Base-by-base conservation (phyloP, 1,140 invertebrate species). In the Battus philenor region DNA sequence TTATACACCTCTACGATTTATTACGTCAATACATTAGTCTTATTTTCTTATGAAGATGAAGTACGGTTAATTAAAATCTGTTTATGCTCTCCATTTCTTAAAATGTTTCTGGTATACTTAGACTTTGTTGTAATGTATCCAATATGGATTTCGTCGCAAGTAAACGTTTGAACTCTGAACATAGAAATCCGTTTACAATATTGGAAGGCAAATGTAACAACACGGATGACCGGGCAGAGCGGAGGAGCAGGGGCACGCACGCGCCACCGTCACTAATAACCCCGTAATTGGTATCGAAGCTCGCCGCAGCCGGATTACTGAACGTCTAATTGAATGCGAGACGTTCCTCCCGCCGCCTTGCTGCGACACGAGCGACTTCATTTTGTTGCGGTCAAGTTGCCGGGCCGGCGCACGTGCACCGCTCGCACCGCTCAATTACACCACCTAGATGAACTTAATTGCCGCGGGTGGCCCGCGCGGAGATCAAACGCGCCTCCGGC, bases 311-410 rank as follows among this genome's bases (percentile, higher is more conserved):
- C 67, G 77, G 81, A 85, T 85, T 85, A 85, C 76, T 78, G 71
- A 78, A 68, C 78, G 66, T 81, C 77, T 85, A 85, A 85, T 85
- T 85, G 77, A 82, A 85, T 85, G 76, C 78, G 76, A 85, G 78
- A 70, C 70, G 70, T 26, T 73, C 59, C 57, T 26, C 58, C 68
- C 50, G 59, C 56, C 56, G 49, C 47, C 32, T 52, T 54, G 59
- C 66, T 54, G 47, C 59, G 64, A 66, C 68, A 64, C 48, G 47
- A 58, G 46, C 63, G 67, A 70, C 68, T 72, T 77, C 63, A 73
- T 83, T 74, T 66, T 68, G 70, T 61, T 67, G 68, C 73, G 80
- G 80, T 80, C 78, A 79, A 79, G 63, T 72, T 69, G 49, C 54
- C 66, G 63, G 54, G 70, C 62, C 26, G 20, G 52, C 52, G 64